A percentile compares a stretch with the other conserved stretches of the same genome.
These are phyloP conservation scores for Scrobipalpa costella DNA, from an alignment of 2,888 invertebrate species.

Conservation along the genomic window DNA sequence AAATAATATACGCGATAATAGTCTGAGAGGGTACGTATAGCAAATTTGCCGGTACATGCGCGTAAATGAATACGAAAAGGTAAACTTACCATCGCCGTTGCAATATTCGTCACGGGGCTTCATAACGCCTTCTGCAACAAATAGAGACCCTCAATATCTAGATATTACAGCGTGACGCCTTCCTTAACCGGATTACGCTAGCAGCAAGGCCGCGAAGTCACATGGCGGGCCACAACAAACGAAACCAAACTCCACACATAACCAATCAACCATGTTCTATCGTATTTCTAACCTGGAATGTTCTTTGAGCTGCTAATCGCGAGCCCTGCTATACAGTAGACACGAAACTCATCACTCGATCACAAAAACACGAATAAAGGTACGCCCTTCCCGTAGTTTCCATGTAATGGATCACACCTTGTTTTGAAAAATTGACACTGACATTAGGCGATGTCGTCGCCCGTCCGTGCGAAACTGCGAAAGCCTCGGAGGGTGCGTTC, in stretches of 20 bases:
- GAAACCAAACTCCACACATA: constrained; percentile 1
- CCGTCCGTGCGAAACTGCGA: constrained; percentile 3
- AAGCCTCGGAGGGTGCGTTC: constrained; percentile 5
- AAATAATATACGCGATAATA: too few species aligned
- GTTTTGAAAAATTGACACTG: constrained; percentile 19
- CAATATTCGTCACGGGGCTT: constrained; percentile 58
- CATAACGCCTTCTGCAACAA: constrained; percentile 44
- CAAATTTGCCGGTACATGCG: neutral
- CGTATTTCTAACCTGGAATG: neutral
- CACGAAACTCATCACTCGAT: constrained; percentile 11
- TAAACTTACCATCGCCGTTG: constrained; percentile 63
- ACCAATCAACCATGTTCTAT: too few species aligned
- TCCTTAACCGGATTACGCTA: constrained; percentile 46
- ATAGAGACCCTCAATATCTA: constrained; percentile 27
- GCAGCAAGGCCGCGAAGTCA: constrained; percentile 37
- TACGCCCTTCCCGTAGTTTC: constrained; percentile 15
- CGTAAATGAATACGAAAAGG: neutral
- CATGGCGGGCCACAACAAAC: constrained; percentile 23
- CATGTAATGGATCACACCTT: constrained; percentile 17
- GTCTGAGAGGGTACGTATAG: neutral
- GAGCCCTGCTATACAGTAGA: constrained; percentile 12
- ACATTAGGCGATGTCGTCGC: neutral
- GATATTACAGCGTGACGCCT: constrained; percentile 28
- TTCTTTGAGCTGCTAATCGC: constrained; percentile 9
- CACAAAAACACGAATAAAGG: neutral